Evolutionary conservation across 1,140 invertebrate species (phyloP).

Genomic region (Apis mellifera): DNA sequence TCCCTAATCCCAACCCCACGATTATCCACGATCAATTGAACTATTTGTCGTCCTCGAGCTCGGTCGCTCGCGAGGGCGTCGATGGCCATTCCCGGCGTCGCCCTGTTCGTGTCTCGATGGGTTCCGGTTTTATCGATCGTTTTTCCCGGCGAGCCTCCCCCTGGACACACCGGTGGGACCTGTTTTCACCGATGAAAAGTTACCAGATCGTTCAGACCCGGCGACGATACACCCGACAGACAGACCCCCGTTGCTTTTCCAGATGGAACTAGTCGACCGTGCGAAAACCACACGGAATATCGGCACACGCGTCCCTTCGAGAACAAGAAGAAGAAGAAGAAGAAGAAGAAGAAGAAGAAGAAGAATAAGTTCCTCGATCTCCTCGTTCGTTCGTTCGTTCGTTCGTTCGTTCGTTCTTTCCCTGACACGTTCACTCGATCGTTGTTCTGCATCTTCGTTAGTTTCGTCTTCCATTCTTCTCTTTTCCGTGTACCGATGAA

Average conservation of each 20-base stretch:
- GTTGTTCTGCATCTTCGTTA: neutral
- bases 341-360: no score
- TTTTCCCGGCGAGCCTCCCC: conserved; percentile 22
- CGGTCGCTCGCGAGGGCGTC: neutral
- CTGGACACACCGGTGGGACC: conserved; percentile 51
- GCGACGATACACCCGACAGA: conserved; percentile 45
- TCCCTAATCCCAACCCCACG: conserved; percentile 17
- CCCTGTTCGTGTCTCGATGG: conserved; percentile 20
- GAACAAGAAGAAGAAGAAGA: neutral
- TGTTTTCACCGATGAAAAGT: conserved; percentile 63
- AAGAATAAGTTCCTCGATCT: neutral
- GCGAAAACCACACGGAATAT: conserved; percentile 33
- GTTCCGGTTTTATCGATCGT: conserved; percentile 62
- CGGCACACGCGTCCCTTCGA: neutral
- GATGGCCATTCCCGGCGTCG: conserved; percentile 5
- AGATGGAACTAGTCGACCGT: conserved; percentile 47
- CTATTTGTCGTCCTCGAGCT: conserved; percentile 24
- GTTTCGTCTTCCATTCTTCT: neutral
- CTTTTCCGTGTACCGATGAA: neutral
- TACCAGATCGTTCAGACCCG: conserved; percentile 51
- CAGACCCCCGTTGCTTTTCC: conserved; percentile 61
- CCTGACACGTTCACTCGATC: neutral
- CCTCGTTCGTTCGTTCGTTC: neutral
- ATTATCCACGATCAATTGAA: conserved; percentile 2
- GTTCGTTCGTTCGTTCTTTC: neutral